A percentile compares a stretch with the other conserved stretches of the same genome.
Conservation (phyloP, 2,797 vertebrate species). For the Propithecus perrieri region DNA sequence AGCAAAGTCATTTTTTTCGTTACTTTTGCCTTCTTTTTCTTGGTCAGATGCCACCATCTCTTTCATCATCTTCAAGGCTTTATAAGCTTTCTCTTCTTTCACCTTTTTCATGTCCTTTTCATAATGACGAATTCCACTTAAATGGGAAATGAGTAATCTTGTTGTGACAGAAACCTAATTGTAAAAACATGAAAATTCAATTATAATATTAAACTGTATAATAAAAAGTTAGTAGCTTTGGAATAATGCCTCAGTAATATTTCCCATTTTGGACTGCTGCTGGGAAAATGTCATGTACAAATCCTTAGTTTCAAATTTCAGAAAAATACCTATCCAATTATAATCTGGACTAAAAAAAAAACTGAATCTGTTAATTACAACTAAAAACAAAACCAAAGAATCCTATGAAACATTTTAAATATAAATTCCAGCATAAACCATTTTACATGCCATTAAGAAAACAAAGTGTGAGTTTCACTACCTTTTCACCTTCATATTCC, state of each 20-base stretch:
- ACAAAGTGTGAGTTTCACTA: slow-evolving; percentile 80
- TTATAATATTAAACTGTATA: background rate
- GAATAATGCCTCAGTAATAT: background rate
- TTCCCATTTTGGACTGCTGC: background rate
- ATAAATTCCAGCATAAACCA: background rate
- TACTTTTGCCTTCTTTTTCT: slow-evolving; percentile 75
- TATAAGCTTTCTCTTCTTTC: slow-evolving; percentile 91
- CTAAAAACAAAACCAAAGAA: slow-evolving; percentile 14
- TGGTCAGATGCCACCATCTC: slow-evolving; percentile 61
- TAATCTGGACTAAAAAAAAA: background rate
- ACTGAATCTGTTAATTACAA: background rate
- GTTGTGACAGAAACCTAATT: slow-evolving; percentile 94
- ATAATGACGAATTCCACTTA: slow-evolving; percentile 98
- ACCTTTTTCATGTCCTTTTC: slow-evolving; percentile 96
- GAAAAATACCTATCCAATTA: slow-evolving; percentile 12
- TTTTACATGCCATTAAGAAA: background rate
- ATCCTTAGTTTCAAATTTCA: slow-evolving; percentile 26
- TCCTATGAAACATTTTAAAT: background rate
- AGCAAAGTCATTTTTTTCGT: slow-evolving; percentile 80
- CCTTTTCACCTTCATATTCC: slow-evolving; percentile 93
- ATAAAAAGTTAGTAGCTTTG: background rate
- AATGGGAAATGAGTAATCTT: slow-evolving; percentile 94
- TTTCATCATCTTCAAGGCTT: slow-evolving; percentile 83
- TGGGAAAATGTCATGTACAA: background rate
- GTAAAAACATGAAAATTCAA: slow-evolving; percentile 47